phyloP scores from a whole-genome alignment of 2,797 vertebrate genomes.

The Schizopygopsis malacanthus region DNA sequence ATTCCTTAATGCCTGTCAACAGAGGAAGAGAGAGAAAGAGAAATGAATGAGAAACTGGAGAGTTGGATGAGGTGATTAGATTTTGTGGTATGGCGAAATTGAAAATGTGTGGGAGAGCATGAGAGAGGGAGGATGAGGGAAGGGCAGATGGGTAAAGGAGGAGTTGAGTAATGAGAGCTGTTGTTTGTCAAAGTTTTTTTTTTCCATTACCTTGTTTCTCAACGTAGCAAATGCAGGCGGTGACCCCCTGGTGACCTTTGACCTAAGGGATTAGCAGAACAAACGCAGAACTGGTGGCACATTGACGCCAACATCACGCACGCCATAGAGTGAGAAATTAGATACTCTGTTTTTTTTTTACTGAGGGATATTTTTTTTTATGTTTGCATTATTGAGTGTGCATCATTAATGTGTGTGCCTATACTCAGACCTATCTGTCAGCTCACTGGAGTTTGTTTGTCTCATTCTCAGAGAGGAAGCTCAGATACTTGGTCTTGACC shows the following conservation, averaged over 20 bases:
- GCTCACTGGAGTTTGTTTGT: conserved; percentile 50
- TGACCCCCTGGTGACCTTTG: conserved; percentile 68
- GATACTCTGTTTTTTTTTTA: neutral
- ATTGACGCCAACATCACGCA: conserved; percentile 29
- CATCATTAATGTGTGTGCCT: conserved; percentile 18
- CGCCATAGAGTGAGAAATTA: neutral
- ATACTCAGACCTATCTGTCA: conserved; percentile 21
- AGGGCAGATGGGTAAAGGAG: conserved; percentile 25
- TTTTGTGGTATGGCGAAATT: conserved; percentile 29
- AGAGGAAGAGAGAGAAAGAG: conserved; percentile 50
- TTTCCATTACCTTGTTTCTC: conserved; percentile 72
- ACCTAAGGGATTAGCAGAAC: conserved; percentile 46
- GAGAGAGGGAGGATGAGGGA: conserved; percentile 5
- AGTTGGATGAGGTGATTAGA: conserved; percentile 32
- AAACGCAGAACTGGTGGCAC: conserved; percentile 7
- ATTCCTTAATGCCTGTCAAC: conserved; percentile 53
- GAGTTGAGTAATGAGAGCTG: conserved; percentile 36
- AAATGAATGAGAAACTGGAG: conserved; percentile 17
- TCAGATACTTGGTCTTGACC: conserved; percentile 20
- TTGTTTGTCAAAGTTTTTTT: conserved; percentile 52
- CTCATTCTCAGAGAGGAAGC: conserved; percentile 39
- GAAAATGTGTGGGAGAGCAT: conserved; percentile 28
- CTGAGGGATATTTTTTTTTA: conserved; percentile 22
- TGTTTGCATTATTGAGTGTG: conserved; percentile 19
- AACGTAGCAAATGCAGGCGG: conserved; percentile 66